Percentiles rank a stretch among this genome's conserved stretches.
phyloP scores from a whole-genome alignment of 2,888 invertebrate genomes.

The Drosophila austrosaltans region DNA sequence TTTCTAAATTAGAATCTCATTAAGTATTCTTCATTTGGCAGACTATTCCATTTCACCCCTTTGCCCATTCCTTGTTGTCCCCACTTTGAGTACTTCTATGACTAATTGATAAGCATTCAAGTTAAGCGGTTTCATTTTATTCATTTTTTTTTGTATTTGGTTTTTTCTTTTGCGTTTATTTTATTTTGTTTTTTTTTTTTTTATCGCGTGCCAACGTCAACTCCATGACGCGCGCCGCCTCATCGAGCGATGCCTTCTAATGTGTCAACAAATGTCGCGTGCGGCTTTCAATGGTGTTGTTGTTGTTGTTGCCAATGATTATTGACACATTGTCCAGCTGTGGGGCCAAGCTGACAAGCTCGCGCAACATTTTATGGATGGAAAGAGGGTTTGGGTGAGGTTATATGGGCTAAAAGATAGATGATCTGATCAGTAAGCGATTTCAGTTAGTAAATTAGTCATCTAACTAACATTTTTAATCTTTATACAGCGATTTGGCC shows the following conservation, averaged over 20 bases:
- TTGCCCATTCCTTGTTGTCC: slow-evolving; percentile 2
- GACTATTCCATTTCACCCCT: neutral
- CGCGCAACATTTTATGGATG: neutral
- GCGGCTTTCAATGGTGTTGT: slow-evolving; percentile 41
- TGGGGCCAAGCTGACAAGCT: slow-evolving; percentile 11
- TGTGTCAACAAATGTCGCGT: slow-evolving; percentile 50
- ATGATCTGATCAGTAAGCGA: neutral
- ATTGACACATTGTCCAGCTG: slow-evolving; percentile 18
- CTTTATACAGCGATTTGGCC: neutral
- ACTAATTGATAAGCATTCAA: slow-evolving; percentile 35
- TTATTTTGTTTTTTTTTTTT: slow-evolving; percentile 14
- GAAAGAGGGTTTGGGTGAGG: neutral
- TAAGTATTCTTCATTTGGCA: too few species aligned
- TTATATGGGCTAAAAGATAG: neutral
- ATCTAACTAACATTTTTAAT: slow-evolving; percentile 13
- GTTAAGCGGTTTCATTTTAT: slow-evolving; percentile 3
- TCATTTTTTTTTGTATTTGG: neutral
- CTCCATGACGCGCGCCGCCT: slow-evolving; percentile 20
- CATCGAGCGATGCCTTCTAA: slow-evolving; percentile 10
- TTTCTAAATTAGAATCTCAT: too few species aligned
- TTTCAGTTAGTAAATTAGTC: slow-evolving; percentile 21
- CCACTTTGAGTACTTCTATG: slow-evolving; percentile 4
- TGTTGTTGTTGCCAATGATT: slow-evolving; percentile 22
- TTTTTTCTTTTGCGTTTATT: too few species aligned
- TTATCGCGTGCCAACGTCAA: slow-evolving; percentile 65